Conservation (phyloP, 2,113 vertebrate species). For the Lampris megalopsis region DNA sequence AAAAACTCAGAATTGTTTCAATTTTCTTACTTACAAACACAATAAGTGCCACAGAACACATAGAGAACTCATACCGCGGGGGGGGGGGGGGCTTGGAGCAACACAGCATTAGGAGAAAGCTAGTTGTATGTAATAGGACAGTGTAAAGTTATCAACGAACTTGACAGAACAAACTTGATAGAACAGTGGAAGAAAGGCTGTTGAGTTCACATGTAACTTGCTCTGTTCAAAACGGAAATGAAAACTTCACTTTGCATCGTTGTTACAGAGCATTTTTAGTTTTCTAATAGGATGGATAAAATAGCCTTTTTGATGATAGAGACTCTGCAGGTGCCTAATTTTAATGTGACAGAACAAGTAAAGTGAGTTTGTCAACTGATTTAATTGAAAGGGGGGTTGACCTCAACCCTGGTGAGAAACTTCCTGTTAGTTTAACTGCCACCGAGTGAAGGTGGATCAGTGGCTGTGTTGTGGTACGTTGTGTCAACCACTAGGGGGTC, state of each 20-base stretch:
- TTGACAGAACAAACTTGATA: not conserved
- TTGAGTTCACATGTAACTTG: not conserved
- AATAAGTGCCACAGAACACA: not conserved
- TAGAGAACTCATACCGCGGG: not conserved
- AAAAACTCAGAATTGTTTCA: not conserved
- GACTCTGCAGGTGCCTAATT: too few species aligned
- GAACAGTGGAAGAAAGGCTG: not conserved
- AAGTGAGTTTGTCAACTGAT: too few species aligned
- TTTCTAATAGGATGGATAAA: too few species aligned
- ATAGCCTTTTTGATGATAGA: too few species aligned
- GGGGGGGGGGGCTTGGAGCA: not conserved
- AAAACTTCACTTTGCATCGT: too few species aligned
- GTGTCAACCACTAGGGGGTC: slow-evolving; percentile 60
- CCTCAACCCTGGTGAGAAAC: slow-evolving; percentile 32
- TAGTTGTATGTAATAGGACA: not conserved
- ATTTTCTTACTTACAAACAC: not conserved
- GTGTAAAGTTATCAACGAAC: not conserved
- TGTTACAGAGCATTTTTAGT: too few species aligned
- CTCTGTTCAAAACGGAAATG: not conserved
- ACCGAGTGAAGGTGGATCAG: slow-evolving; percentile 32
- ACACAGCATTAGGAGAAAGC: not conserved
- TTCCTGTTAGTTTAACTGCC: slow-evolving; percentile 37
- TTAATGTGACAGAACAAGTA: too few species aligned
- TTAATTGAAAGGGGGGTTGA: not conserved
- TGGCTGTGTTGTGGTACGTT: slow-evolving; percentile 43